phyloP scores from a whole-genome alignment of 1,140 invertebrate species.

The Euschistus heros region DNA sequence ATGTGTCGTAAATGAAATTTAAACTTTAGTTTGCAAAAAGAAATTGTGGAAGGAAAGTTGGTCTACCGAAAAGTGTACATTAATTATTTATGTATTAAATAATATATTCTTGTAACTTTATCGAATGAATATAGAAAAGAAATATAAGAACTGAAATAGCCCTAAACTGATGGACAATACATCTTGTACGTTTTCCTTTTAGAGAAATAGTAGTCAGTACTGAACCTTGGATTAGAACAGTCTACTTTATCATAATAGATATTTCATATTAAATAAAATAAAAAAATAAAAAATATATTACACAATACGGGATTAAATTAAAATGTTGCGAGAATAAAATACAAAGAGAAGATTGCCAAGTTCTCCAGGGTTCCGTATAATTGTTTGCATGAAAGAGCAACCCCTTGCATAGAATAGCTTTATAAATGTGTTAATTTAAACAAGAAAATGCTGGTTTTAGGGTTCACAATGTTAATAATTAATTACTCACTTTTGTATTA shows the following conservation, averaged over 20 bases:
- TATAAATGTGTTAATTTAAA: conserved; percentile 11
- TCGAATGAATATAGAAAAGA: not conserved
- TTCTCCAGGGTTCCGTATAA: conserved; percentile 13
- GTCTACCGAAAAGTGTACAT: not conserved
- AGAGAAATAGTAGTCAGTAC: conserved; percentile 7
- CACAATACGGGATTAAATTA: too few species aligned
- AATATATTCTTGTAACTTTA: conserved; percentile 17
- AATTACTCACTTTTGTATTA: conserved; percentile 10
- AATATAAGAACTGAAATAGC: conserved; percentile 12
- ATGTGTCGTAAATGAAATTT: not conserved
- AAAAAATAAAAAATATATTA: not conserved
- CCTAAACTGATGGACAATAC: conserved; percentile 18
- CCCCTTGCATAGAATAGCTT: conserved; percentile 21
- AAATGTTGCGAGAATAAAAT: too few species aligned
- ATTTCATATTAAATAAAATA: not conserved
- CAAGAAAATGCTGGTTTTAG: conserved; percentile 27
- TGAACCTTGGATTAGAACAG: conserved; percentile 11
- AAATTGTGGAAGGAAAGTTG: not conserved
- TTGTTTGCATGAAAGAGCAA: conserved; percentile 11
- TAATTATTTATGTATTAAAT: conserved; percentile 17
- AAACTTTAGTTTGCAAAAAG: not conserved
- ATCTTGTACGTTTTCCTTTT: not conserved
- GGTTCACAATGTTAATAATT: conserved; percentile 23
- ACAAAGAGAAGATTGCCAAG: not conserved
- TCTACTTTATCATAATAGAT: not conserved